Evolutionary conservation across 2,113 vertebrate species (phyloP), one percentile per base, ranked within the genome.

Genomic region (Zeus faber): DNA sequence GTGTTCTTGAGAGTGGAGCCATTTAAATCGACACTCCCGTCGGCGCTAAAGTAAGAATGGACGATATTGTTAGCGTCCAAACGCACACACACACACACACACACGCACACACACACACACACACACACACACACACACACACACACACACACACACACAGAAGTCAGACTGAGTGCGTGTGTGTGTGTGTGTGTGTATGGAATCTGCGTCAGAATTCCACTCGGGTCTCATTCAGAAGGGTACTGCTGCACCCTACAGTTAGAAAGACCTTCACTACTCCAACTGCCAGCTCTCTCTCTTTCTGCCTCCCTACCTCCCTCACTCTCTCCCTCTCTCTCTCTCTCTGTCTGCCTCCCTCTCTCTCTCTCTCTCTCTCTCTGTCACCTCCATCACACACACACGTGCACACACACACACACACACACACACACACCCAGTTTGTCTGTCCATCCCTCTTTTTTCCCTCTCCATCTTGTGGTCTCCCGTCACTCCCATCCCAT

Each of bases 161-260:
- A n/a, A n/a, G n/a, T n/a, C n/a, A n/a, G n/a, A n/a, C 8, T 22
- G 58, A 60, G 67, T 24, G 7, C 60, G 3, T 14, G 56, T 44
- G 66, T 60, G 60, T 62, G 41, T 67, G n/a, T 41, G n/a, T 33
- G 54, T 43, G 39, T 16, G 17, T 71, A 74, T 44, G 33, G 33
- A 13, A 11, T 35, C 29, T 44, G 51, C 23, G 7, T 51, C 64
- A 64, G 54, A 2, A 47, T 10, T 23, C 65, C 56, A 49, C 65
- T 67, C 47, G 17, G 21, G 49, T 57, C 52, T 62, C 76, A 87
- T 94, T 93, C 90, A 90, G 89, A 95, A 97, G 96, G 89, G 91
- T 93, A 92, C 93, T 97, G 92, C 96, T 98, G 96, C 96, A 93
- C 96, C 94, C 96, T 98, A 93, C 95, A 98, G 96, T 97, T 93